Conservation (phyloP, 2,113 vertebrate genomes). For the Isurus oxyrinchus region DNA sequence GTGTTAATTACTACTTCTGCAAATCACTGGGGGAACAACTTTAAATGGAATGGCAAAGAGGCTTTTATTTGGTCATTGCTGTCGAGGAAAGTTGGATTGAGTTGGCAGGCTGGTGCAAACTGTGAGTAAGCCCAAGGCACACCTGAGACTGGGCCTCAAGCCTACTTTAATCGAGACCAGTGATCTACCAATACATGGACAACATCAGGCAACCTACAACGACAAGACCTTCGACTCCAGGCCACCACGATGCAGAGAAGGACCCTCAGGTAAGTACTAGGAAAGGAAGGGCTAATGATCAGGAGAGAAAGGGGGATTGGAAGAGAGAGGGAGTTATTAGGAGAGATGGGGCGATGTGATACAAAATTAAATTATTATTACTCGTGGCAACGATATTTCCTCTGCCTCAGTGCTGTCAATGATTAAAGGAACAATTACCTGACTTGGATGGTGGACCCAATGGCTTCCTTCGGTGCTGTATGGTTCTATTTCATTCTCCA, state of each 20-base stretch:
- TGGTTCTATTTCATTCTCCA: too few relatives aligned
- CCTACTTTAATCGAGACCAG: background rate
- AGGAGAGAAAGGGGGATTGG: background rate
- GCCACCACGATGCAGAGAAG: background rate
- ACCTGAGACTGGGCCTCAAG: background rate
- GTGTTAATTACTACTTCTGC: background rate
- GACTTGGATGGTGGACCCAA: background rate
- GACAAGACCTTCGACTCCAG: background rate
- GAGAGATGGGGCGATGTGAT: background rate
- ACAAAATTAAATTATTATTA: background rate
- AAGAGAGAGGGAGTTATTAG: background rate
- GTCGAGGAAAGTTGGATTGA: background rate
- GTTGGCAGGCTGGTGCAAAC: background rate
- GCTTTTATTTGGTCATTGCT: background rate
- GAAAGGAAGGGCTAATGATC: background rate
- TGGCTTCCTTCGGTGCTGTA: too few relatives aligned
- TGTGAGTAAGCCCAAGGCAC: background rate
- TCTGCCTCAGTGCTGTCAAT: background rate
- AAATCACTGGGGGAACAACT: background rate
- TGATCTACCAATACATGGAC: background rate
- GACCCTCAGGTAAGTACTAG: background rate
- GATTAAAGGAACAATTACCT: background rate
- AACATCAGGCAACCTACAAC: background rate
- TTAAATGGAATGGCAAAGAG: background rate
- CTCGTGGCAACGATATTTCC: background rate